A percentile compares a stretch with the other conserved stretches of the same genome.
Conservation (phyloP, 2,888 invertebrate genomes). For the Maniola hyperantus region DNA sequence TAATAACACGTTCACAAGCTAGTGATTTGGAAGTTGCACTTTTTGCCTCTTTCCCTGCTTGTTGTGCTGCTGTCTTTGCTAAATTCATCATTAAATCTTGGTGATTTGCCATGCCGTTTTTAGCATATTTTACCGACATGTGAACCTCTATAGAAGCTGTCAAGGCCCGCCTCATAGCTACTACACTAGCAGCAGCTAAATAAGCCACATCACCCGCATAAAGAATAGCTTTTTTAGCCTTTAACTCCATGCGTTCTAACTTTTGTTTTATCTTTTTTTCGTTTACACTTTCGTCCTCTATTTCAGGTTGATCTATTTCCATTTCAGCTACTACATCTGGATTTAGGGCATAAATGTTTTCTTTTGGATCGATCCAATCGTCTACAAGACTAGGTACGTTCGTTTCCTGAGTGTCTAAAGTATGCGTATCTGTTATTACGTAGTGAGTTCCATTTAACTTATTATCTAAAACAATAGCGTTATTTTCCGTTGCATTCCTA, state of each 20-base stretch:
- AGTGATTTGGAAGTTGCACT: slow-evolving; percentile 72
- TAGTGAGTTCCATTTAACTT: slow-evolving; percentile 60
- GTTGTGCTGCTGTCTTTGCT: slow-evolving; percentile 76
- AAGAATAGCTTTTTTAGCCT: slow-evolving; percentile 75
- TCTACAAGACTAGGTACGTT: slow-evolving; percentile 60
- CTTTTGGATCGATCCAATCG: slow-evolving; percentile 66
- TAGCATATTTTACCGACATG: slow-evolving; percentile 74
- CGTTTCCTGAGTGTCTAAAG: slow-evolving; percentile 59
- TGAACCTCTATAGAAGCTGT: slow-evolving; percentile 77
- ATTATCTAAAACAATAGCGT: slow-evolving; percentile 62
- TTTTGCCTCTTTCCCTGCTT: slow-evolving; percentile 77
- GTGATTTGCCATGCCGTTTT: slow-evolving; percentile 74
- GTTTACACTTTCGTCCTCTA: slow-evolving; percentile 59
- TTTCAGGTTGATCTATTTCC: slow-evolving; percentile 68
- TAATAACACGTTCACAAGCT: slow-evolving; percentile 70
- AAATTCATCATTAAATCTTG: slow-evolving; percentile 79
- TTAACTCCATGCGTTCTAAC: slow-evolving; percentile 67
- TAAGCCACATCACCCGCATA: slow-evolving; percentile 79
- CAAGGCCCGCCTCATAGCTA: slow-evolving; percentile 72
- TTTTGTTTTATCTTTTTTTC: slow-evolving; percentile 68
- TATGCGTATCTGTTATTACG: slow-evolving; percentile 50
- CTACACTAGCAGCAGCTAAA: slow-evolving; percentile 74
- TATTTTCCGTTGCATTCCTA: slow-evolving; percentile 53
- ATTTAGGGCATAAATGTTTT: slow-evolving; percentile 57
- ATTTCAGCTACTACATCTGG: slow-evolving; percentile 69